Evolutionary conservation across 2,888 invertebrate species (phyloP), one percentile per base, ranked within the genome.

Genomic region (Sycophila texana): DNA sequence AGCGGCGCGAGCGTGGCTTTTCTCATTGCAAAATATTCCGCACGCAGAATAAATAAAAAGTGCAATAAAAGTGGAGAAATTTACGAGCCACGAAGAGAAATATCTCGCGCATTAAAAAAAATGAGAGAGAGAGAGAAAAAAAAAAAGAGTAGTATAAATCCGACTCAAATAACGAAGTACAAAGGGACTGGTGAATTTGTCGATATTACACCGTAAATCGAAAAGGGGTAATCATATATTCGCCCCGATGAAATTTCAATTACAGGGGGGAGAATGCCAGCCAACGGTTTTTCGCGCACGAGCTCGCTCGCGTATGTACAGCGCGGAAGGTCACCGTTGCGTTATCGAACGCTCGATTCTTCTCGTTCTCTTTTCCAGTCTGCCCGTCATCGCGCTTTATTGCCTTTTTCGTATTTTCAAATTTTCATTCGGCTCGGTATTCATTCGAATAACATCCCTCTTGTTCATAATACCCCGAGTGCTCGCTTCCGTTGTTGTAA

Each of bases 401-500:
- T 47, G 53, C 70, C 66, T 74, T 63, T 70, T 55, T 74, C 74
- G 73, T 80, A 72, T 80, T 72, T 80, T 49, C 53, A 77, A 66
- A 77, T 74, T 77, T 70, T 74, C 58, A 74, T 77, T 67, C 74
- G 26, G 55, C 65, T 26, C 60, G 61, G 30, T 82, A 82, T 81
- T 84, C 85, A 49, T 22, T 3, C 83, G 85, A 86, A 84, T 86
- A 86, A 85, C 84, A 85, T 87, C 86, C 84, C 84, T 39, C 39
- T 39, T 39, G 39, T 39, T 39, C 39, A 10, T 39, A 39, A 39
- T 39, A 39, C 10, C 39, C 39, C 10, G 39, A 39, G 39, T 7
- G 39, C 10, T 10, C 10, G 39, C 39, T 7, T 10, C 39, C 39
- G 39, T 10, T 39, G 39, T 10, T 10, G 39, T 39, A 39, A 39